phyloP scores from a whole-genome alignment of 2,797 vertebrate species.

The Gymnodraco acuticeps region DNA sequence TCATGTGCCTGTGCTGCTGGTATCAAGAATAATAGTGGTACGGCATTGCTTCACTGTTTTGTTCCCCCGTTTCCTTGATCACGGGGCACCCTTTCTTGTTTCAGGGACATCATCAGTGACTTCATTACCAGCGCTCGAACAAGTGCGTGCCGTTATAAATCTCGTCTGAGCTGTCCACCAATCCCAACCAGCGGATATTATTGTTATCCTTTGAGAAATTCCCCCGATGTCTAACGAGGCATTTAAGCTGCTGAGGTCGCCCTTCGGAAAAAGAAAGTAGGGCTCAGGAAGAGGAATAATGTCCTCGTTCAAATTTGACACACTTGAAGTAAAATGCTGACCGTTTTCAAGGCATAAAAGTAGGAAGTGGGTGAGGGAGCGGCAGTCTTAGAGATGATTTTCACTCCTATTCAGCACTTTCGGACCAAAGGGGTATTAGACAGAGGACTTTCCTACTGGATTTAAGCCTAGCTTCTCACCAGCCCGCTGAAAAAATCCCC shows the following conservation, averaged over 20 bases:
- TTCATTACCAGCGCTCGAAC: slow-evolving; percentile 56
- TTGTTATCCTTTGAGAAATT: slow-evolving; percentile 76
- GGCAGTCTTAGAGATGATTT: slow-evolving; percentile 71
- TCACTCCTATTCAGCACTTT: slow-evolving; percentile 80
- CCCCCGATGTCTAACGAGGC: slow-evolving; percentile 74
- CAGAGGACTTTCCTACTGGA: slow-evolving; percentile 67
- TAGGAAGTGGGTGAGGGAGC: slow-evolving; percentile 60
- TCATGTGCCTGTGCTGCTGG: neutral
- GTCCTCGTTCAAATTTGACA: slow-evolving; percentile 81
- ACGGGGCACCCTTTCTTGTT: slow-evolving; percentile 48
- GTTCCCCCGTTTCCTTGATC: slow-evolving; percentile 53
- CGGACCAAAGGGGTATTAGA: slow-evolving; percentile 71
- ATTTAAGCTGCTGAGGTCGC: slow-evolving; percentile 72
- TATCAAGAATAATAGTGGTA: neutral
- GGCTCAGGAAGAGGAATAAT: slow-evolving; percentile 73
- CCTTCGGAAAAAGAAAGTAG: slow-evolving; percentile 59
- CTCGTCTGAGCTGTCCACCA: slow-evolving; percentile 55
- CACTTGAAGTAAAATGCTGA: slow-evolving; percentile 82
- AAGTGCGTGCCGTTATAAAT: slow-evolving; percentile 67
- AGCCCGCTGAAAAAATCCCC: slow-evolving; percentile 63
- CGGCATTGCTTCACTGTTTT: slow-evolving; percentile 10
- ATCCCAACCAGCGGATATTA: slow-evolving; percentile 63
- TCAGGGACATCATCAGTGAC: slow-evolving; percentile 59
- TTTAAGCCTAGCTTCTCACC: slow-evolving; percentile 64
- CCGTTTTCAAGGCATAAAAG: slow-evolving; percentile 77